Evolutionary conservation across 2,888 invertebrate species (phyloP).

Genomic region (Danaus chrysippus): DNA sequence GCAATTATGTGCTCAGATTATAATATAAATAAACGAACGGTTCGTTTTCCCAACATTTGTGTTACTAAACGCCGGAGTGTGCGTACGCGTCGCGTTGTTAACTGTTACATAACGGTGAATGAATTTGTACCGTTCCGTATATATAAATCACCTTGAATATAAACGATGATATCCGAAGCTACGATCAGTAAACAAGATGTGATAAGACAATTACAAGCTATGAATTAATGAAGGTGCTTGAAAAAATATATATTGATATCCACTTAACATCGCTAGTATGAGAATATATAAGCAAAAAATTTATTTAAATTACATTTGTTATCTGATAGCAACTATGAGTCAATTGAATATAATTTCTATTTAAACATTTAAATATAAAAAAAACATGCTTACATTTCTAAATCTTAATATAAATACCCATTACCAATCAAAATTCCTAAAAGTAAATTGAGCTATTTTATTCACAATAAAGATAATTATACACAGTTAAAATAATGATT

Average conservation of each 20-base stretch:
- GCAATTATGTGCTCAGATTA: slow-evolving; percentile 9
- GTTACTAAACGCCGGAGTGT: slow-evolving; percentile 46
- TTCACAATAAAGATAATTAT: background rate
- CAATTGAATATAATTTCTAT: too few relatives aligned
- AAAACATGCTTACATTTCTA: too few relatives aligned
- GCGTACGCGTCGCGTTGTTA: slow-evolving; percentile 45
- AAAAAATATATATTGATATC: too few relatives aligned
- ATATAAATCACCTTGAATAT: slow-evolving; percentile 32
- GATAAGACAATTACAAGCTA: slow-evolving; percentile 10
- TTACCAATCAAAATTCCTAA: background rate
- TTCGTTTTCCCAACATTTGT: slow-evolving; percentile 33
- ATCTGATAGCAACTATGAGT: too few relatives aligned
- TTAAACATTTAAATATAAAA: too few relatives aligned
- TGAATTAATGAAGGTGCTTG: too few relatives aligned
- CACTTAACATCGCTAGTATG: too few relatives aligned
- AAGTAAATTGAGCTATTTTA: background rate
- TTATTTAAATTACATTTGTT: too few relatives aligned
- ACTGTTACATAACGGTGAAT: slow-evolving; percentile 51
- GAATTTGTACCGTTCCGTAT: slow-evolving; percentile 41
- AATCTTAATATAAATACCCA: too few relatives aligned
- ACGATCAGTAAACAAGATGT: background rate
- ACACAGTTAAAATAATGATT: background rate
- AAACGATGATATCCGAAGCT: slow-evolving; percentile 2
- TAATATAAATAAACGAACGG: slow-evolving; percentile 27
- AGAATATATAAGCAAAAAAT: too few relatives aligned